Evolutionary conservation across 1,140 invertebrate genomes (phyloP).

Genomic region (Drosophila bocki): DNA sequence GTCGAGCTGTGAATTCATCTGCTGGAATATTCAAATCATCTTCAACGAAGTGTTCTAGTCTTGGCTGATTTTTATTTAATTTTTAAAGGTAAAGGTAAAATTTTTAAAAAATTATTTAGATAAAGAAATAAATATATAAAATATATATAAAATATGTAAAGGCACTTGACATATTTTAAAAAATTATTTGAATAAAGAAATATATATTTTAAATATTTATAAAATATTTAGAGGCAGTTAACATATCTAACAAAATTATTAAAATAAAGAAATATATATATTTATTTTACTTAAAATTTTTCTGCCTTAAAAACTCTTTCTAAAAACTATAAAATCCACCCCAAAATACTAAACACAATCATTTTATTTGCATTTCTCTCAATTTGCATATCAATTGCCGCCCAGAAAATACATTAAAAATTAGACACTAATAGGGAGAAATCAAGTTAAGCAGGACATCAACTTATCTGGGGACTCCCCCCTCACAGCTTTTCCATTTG

Average conservation of each 20-base stretch:
- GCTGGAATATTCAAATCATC: constrained; percentile 31
- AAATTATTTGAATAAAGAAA: not conserved
- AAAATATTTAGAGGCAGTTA: not conserved
- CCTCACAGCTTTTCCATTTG: constrained; percentile 55
- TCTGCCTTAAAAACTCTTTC: not conserved
- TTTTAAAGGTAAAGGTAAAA: no score
- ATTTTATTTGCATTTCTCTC: not conserved
- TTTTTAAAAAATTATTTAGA: not conserved
- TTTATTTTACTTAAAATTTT: not conserved
- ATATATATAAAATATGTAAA: not conserved
- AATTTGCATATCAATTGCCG: constrained; percentile 75
- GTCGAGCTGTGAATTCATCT: constrained; percentile 15
- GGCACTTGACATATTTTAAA: not conserved
- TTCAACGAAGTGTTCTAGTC: not conserved
- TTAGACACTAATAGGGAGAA: constrained; percentile 73
- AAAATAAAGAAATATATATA: not conserved
- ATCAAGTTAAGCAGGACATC: constrained; percentile 70
- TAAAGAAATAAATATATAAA: not conserved
- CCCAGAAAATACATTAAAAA: constrained; percentile 67
- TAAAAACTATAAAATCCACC: not conserved
- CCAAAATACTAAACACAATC: not conserved
- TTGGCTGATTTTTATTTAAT: no score
- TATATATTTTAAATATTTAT: not conserved
- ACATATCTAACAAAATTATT: not conserved
- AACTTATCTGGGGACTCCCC: constrained; percentile 27